Conservation (phyloP, 1,140 invertebrate genomes). For the Drosophila elegans region DNA sequence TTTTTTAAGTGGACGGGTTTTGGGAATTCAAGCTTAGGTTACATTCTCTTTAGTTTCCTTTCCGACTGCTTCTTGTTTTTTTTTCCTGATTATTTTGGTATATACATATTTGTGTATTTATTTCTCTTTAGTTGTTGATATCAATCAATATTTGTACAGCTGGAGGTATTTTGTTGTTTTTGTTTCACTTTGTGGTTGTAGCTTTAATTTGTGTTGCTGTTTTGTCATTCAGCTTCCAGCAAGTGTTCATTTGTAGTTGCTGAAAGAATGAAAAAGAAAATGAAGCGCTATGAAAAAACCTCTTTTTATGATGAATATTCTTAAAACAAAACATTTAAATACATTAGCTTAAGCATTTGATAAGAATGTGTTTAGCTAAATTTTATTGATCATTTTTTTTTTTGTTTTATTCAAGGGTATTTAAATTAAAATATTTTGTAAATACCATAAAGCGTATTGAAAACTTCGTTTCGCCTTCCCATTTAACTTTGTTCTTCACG, state of each 20-base stretch:
- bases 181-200: conserved; percentile 39
- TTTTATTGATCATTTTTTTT: conserved; percentile 12
- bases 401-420: neutral
- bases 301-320: neutral
- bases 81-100: conserved; percentile 26
- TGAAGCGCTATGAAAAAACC: neutral
- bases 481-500: conserved; percentile 3
- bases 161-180: conserved; percentile 61
- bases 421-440: neutral
- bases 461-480: conserved; percentile 5
- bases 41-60: conserved; percentile 5
- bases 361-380: neutral
- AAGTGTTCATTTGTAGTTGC: conserved; percentile 43
- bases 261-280: conserved; percentile 8
- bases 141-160: conserved; percentile 59
- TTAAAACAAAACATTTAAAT: too few relatives aligned
- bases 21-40: conserved; percentile 5
- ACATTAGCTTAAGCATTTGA: neutral
- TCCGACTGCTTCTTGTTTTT: neutral
- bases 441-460: conserved; percentile 15
- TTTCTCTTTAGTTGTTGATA: conserved; percentile 33
- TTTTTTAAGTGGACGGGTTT: conserved; percentile 20
- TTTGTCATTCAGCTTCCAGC: conserved; percentile 32
- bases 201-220: conserved; percentile 21
- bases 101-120: conserved; percentile 15